A percentile compares a stretch with the other conserved stretches of the same genome.
Evolutionary conservation across 2,888 invertebrate species (phyloP).

Genomic region (Nomada ferruginata): DNA sequence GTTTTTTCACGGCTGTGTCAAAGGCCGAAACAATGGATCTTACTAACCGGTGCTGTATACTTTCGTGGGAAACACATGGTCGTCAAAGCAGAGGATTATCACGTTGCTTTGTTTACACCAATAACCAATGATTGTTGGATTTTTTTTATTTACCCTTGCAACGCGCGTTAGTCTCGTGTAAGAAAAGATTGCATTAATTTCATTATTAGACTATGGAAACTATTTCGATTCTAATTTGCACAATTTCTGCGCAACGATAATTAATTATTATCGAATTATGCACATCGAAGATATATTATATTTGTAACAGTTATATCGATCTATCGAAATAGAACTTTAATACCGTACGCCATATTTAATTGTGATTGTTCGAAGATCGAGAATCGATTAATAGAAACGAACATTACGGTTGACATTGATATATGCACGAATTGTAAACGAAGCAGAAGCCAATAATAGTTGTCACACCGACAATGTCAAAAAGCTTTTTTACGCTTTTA

Average conservation of each 20-base stretch:
- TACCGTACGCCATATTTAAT: too few species aligned
- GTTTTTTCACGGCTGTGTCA: not conserved
- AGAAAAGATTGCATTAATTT: too few species aligned
- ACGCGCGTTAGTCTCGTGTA: too few species aligned
- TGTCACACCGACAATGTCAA: too few species aligned
- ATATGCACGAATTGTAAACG: not conserved
- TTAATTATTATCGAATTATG: not conserved
- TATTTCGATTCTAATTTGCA: conserved; percentile 4
- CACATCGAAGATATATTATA: too few species aligned
- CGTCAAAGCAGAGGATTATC: not conserved
- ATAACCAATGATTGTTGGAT: not conserved
- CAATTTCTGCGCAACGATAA: not conserved
- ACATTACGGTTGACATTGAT: not conserved
- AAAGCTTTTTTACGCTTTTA: too few species aligned
- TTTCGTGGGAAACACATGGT: conserved; percentile 1
- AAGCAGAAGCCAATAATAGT: not conserved
- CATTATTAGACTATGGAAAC: not conserved
- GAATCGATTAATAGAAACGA: not conserved
- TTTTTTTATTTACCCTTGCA: too few species aligned
- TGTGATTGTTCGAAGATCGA: not conserved
- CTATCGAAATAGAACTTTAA: not conserved
- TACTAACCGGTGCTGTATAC: conserved; percentile 2
- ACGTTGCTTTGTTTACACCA: too few species aligned
- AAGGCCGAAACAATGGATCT: conserved; percentile 23
- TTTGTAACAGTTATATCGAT: not conserved